Evolutionary conservation across 2,113 vertebrate genomes (phyloP).

Genomic region (Cairina moschata): DNA sequence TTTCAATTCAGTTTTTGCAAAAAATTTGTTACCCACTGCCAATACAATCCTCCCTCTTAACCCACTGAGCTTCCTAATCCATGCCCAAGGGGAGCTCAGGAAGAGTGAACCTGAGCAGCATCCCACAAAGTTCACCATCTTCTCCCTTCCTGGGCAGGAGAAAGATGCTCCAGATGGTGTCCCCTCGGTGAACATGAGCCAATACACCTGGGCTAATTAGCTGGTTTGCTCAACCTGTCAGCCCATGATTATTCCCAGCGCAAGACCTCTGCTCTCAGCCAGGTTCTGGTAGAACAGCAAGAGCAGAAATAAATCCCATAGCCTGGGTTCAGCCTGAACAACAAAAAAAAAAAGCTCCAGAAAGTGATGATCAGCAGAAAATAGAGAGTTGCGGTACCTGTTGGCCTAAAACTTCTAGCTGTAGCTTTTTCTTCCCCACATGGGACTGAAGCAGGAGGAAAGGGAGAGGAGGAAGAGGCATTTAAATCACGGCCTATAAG

Average conservation of each 20-base stretch:
- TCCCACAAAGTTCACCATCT: background rate
- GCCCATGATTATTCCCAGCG: background rate
- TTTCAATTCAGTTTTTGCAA: background rate
- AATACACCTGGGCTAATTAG: background rate
- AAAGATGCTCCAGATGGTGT: background rate
- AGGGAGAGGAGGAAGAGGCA: background rate
- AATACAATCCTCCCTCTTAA: background rate
- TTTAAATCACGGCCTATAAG: background rate
- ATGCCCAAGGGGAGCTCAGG: accelerated
- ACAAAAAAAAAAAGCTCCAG: background rate
- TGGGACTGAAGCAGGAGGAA: background rate
- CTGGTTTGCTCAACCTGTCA: background rate
- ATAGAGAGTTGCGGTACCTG: background rate
- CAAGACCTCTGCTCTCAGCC: background rate
- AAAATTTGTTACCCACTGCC: background rate
- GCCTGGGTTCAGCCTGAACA: background rate
- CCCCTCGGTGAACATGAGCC: background rate
- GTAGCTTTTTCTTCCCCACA: background rate
- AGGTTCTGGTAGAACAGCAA: accelerated
- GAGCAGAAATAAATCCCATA: background rate
- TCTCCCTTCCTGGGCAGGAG: background rate
- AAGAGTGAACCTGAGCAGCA: background rate
- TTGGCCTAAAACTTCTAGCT: background rate
- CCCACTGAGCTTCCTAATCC: background rate
- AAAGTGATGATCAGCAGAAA: background rate